phyloP scores from a whole-genome alignment of 2,113 vertebrate genomes.

The Tursiops truncatus region DNA sequence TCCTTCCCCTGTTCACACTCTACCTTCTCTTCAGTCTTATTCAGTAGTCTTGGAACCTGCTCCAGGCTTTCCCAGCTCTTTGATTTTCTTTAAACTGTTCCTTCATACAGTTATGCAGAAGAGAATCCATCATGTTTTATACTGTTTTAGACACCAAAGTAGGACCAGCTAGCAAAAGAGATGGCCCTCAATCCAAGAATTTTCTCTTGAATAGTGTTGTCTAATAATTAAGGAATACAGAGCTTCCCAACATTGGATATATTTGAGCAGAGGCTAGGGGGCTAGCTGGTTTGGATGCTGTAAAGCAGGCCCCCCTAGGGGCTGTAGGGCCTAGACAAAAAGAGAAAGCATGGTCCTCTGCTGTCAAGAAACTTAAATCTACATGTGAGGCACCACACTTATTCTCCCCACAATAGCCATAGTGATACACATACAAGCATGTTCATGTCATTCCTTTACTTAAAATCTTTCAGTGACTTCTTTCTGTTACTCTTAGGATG shows the following conservation, averaged over 20 bases:
- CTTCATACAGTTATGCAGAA: constrained; percentile 11
- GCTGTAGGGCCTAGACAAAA: not conserved
- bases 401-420: not conserved
- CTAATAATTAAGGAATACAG: constrained; percentile 20
- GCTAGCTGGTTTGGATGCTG: not conserved
- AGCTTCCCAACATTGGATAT: not conserved
- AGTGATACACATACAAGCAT: not conserved
- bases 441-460: constrained; percentile 10
- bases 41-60: not conserved
- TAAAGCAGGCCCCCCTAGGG: not conserved
- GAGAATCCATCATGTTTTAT: not conserved
- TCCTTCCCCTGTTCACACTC: not conserved
- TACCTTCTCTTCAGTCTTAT: not conserved
- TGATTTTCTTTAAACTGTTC: constrained; percentile 25
- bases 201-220: constrained; percentile 22
- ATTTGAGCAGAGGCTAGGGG: not conserved
- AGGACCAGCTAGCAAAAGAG: constrained; percentile 2
- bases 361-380: constrained; percentile 6
- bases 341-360: not conserved
- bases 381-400: not conserved
- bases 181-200: not conserved
- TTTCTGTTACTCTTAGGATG: not conserved
- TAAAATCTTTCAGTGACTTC: not conserved
- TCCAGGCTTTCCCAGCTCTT: not conserved
- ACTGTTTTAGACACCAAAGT: constrained; percentile 7